Percentiles rank a stretch among this genome's conserved stretches.
Conservation (phyloP, 2,113 vertebrate genomes). For the Carlito syrichta region DNA sequence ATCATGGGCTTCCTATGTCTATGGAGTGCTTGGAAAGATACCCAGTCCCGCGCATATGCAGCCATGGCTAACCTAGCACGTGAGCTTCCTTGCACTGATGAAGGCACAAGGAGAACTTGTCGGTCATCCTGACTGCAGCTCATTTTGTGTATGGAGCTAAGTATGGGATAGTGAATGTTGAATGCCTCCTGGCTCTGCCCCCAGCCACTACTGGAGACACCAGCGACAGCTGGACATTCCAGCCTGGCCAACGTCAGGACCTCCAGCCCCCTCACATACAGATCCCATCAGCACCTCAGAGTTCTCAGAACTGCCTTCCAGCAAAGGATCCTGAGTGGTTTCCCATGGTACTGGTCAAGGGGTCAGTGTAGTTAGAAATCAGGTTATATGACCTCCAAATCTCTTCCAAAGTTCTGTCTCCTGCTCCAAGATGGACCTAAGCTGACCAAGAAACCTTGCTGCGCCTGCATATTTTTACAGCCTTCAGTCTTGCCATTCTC, state of each 20-base stretch:
- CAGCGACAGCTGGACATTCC: neutral
- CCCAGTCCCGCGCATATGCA: rapidly evolving
- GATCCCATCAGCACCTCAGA: neutral
- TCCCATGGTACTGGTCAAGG: neutral
- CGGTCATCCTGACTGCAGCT: neutral
- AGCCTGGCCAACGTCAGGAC: neutral
- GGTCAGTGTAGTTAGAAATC: neutral
- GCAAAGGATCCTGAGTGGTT: neutral
- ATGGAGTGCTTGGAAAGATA: rapidly evolving
- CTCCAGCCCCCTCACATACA: too few species aligned
- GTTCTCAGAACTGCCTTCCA: too few species aligned
- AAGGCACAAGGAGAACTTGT: neutral
- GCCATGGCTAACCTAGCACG: too few species aligned
- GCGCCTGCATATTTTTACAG: neutral
- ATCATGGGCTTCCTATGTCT: rapidly evolving
- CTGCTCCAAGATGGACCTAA: neutral
- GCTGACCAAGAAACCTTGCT: neutral
- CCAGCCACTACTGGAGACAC: neutral
- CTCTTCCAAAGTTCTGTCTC: neutral
- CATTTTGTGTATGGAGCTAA: neutral
- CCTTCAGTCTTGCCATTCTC: neutral
- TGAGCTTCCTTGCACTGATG: rapidly evolving
- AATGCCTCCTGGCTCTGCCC: neutral
- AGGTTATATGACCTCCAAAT: neutral
- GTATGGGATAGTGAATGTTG: neutral